Evolutionary conservation across 2,888 invertebrate genomes (phyloP).

Genomic region (Rosalia funebris): DNA sequence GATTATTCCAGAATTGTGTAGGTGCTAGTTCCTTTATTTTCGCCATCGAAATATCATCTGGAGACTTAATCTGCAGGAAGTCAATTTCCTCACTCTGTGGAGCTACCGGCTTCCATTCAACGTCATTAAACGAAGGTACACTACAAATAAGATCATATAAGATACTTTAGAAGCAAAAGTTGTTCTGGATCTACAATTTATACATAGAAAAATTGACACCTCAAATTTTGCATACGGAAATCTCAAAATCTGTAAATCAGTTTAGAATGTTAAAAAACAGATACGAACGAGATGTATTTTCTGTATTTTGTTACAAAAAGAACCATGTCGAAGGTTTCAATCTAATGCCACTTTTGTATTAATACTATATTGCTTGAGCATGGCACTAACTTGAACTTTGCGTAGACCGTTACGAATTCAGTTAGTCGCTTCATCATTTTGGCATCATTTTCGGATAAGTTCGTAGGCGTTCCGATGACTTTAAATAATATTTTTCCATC

Average conservation of each 20-base stretch:
- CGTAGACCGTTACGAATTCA: slow-evolving; percentile 47
- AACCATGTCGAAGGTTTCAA: too few species aligned
- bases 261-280: too few species aligned
- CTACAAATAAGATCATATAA: slow-evolving; percentile 37
- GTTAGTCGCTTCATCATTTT: slow-evolving; percentile 50
- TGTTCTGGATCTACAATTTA: too few species aligned
- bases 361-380: too few species aligned
- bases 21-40: slow-evolving; percentile 37
- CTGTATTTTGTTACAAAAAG: too few species aligned
- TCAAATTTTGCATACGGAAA: too few species aligned
- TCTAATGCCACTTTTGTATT: too few species aligned
- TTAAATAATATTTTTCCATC: slow-evolving; percentile 45
- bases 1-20: slow-evolving; percentile 45
- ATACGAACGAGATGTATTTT: too few species aligned
- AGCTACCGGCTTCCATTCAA: slow-evolving; percentile 43
- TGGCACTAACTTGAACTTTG: slow-evolving; percentile 45
- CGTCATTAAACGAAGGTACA: slow-evolving; percentile 37
- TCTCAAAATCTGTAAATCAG: too few species aligned
- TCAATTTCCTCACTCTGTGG: slow-evolving; percentile 37
- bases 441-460: slow-evolving; percentile 41
- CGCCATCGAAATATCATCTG: slow-evolving; percentile 43
- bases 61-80: slow-evolving; percentile 40
- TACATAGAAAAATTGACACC: too few species aligned
- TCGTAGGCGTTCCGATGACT: slow-evolving; percentile 35
- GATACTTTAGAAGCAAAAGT: too few species aligned